Evolutionary conservation across 2,888 invertebrate species (phyloP).

Genomic region (Caenorhabditis imperialis): DNA sequence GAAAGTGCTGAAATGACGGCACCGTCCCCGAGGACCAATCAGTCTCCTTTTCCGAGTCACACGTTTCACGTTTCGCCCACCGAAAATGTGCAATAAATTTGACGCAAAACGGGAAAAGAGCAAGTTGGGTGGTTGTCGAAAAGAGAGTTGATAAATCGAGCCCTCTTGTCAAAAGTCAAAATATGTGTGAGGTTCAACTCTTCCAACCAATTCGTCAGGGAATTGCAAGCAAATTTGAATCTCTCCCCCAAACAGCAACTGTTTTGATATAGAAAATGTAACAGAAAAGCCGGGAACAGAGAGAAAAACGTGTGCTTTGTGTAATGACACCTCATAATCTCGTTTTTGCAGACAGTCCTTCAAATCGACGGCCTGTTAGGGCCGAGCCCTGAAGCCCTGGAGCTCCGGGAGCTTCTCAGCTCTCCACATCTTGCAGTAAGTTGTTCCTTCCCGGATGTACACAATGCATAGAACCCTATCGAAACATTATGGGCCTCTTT

Average conservation of each 20-base stretch:
- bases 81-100: constrained; percentile 37
- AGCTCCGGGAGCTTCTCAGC: constrained; percentile 70
- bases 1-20: constrained; percentile 48
- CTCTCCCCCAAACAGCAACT: background rate
- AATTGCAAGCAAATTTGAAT: constrained; percentile 19
- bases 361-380: constrained; percentile 68
- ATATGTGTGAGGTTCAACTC: constrained; percentile 4
- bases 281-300: background rate
- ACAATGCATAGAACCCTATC: constrained; percentile 16
- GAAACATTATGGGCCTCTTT: constrained; percentile 42
- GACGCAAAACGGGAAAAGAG: constrained; percentile 36
- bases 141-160: constrained; percentile 48
- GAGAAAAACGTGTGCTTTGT: constrained; percentile 20
- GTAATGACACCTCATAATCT: constrained; percentile 64
- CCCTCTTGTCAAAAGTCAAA: constrained; percentile 30
- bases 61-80: background rate
- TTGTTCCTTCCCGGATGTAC: constrained; percentile 5
- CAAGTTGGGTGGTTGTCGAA: constrained; percentile 22
- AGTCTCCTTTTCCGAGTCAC: constrained; percentile 19
- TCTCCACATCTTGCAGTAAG: constrained; percentile 72
- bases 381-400: constrained; percentile 70
- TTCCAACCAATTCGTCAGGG: constrained; percentile 37
- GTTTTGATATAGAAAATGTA: background rate
- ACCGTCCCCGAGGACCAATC: constrained; percentile 34
- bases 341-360: constrained; percentile 63